Evolutionary conservation across 2,888 invertebrate genomes (phyloP).

Genomic region (Hypomecis atomaria): DNA sequence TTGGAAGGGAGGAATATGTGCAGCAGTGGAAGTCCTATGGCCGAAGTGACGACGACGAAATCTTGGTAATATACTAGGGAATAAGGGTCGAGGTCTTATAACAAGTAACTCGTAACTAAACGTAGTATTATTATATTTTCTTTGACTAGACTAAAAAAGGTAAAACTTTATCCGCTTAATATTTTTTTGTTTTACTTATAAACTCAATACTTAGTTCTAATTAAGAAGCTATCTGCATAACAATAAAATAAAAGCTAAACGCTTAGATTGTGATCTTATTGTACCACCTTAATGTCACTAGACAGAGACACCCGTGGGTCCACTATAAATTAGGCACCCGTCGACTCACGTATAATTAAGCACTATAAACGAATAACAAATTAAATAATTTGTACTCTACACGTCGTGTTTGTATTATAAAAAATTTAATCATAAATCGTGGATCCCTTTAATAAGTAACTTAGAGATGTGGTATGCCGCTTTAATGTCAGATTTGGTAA

Average conservation of each 20-base stretch:
- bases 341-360: conserved; percentile 68
- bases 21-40: too few relatives aligned
- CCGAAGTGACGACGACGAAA: too few relatives aligned
- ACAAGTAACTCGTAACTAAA: too few relatives aligned
- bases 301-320: conserved; percentile 50
- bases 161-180: too few relatives aligned
- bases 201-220: conserved; percentile 9
- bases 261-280: conserved; percentile 58
- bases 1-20: too few relatives aligned
- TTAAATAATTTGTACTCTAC: conserved; percentile 76
- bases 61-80: too few relatives aligned
- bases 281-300: conserved; percentile 62
- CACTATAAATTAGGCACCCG: conserved; percentile 67
- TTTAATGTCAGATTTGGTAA: conserved; percentile 78
- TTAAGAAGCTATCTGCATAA: conserved; percentile 35
- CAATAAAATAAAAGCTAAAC: conserved; percentile 32
- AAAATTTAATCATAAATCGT: conserved; percentile 77
- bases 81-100: too few relatives aligned
- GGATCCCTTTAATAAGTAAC: conserved; percentile 77
- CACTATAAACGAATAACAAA: conserved; percentile 76
- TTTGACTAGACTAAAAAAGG: too few relatives aligned
- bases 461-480: conserved; percentile 68
- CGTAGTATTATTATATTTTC: too few relatives aligned
- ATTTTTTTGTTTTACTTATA: neutral
- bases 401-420: conserved; percentile 77